A percentile compares a stretch with the other conserved stretches of the same genome.
Conservation (phyloP, 2,113 vertebrate species). For the Ammodytes dubius region DNA sequence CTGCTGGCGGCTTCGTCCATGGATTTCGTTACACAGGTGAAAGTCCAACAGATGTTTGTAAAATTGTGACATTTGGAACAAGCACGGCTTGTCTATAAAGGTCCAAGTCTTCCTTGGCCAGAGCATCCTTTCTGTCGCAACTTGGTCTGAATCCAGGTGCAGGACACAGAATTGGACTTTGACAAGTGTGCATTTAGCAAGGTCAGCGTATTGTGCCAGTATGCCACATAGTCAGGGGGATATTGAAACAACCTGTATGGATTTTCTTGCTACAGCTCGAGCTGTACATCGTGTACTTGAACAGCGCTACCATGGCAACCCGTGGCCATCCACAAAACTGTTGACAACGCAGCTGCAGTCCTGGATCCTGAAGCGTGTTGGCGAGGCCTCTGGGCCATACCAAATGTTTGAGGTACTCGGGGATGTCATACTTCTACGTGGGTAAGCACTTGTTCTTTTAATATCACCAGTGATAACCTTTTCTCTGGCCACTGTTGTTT, state of each 20-base stretch:
- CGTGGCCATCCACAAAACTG: slow-evolving; percentile 87
- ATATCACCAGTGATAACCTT: background rate
- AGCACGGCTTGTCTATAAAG: background rate
- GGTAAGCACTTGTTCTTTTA: slow-evolving; percentile 83
- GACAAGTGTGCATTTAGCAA: background rate
- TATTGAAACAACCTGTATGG: background rate
- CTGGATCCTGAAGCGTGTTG: slow-evolving; percentile 90
- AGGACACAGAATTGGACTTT: background rate
- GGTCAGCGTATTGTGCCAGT: background rate
- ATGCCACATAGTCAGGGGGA: background rate
- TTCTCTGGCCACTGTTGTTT: no score
- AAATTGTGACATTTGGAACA: background rate
- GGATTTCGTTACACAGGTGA: slow-evolving; percentile 98
- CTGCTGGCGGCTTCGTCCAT: slow-evolving; percentile 96
- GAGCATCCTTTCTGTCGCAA: background rate
- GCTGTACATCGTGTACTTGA: slow-evolving; percentile 92
- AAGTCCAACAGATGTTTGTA: background rate
- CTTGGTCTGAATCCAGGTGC: background rate
- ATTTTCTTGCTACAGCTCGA: slow-evolving; percentile 81
- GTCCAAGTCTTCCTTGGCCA: background rate
- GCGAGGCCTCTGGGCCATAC: slow-evolving; percentile 95
- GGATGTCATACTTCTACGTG: slow-evolving; percentile 91
- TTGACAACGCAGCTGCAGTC: slow-evolving; percentile 89
- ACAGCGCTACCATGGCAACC: slow-evolving; percentile 88
- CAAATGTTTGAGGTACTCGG: slow-evolving; percentile 96